Evolutionary conservation across 1,140 invertebrate species (phyloP).

Genomic region (Harlomillsia oculata): DNA sequence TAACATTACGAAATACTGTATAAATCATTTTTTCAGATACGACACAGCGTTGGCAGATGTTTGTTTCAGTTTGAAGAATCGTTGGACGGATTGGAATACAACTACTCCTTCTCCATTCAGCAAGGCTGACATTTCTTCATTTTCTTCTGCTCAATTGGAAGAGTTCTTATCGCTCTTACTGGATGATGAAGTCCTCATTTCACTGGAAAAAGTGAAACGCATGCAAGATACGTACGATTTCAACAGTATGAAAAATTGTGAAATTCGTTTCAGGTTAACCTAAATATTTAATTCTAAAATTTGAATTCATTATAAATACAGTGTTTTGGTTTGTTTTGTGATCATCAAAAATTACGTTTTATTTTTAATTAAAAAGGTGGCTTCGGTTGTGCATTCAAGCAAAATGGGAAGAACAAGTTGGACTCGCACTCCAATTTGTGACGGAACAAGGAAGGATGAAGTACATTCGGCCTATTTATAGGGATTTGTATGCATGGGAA

Average conservation of each 20-base stretch:
- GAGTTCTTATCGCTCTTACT: slow-evolving; percentile 63
- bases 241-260: slow-evolving; percentile 57
- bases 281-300: background rate
- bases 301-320: background rate
- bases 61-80: slow-evolving; percentile 51
- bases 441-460: slow-evolving; percentile 81
- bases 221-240: slow-evolving; percentile 62
- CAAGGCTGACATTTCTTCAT: slow-evolving; percentile 44
- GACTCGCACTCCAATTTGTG: slow-evolving; percentile 60
- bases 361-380: slow-evolving; percentile 38
- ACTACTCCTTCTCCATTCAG: slow-evolving; percentile 42
- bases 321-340: background rate
- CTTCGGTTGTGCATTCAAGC: slow-evolving; percentile 60
- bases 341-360: background rate
- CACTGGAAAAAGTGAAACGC: slow-evolving; percentile 50
- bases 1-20: too few species aligned
- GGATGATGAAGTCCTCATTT: slow-evolving; percentile 44
- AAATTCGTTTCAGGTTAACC: slow-evolving; percentile 54
- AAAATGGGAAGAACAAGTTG: slow-evolving; percentile 55
- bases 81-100: slow-evolving; percentile 47
- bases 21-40: slow-evolving; percentile 49
- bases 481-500: slow-evolving; percentile 51
- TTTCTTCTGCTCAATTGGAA: slow-evolving; percentile 56
- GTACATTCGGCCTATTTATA: slow-evolving; percentile 41
- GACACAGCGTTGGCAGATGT: slow-evolving; percentile 57